Percentiles rank a stretch among this genome's conserved stretches.
Evolutionary conservation across 92 coral and sea anemone genomes (phyloP).

Genomic region (Phenganax marumi): DNA sequence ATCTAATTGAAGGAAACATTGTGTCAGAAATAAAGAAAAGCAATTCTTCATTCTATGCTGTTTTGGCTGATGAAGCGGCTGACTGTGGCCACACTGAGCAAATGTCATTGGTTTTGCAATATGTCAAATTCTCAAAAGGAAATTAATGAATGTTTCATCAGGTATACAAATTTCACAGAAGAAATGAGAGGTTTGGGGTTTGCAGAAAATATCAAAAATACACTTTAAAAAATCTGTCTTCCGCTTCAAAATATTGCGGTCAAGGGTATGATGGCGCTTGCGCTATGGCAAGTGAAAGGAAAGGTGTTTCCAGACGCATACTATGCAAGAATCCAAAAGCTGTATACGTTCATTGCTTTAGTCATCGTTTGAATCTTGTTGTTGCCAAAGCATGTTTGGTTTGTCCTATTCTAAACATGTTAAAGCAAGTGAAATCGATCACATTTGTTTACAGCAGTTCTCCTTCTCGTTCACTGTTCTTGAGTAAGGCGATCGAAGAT

Average conservation of each 20-base stretch:
- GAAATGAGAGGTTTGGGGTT: slow-evolving; percentile 10
- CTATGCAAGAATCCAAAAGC: too few relatives aligned
- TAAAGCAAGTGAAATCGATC: not conserved
- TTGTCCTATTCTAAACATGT: not conserved
- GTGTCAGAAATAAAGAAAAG: not conserved
- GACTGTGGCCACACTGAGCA: slow-evolving; percentile 11
- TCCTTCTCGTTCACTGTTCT: not conserved
- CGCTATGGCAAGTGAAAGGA: slow-evolving; percentile 2
- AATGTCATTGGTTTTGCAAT: slow-evolving; percentile 5
- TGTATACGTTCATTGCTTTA: too few relatives aligned
- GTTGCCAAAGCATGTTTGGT: slow-evolving; percentile 13
- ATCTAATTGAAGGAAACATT: slow-evolving; percentile 1
- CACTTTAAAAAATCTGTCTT: slow-evolving; percentile 11
- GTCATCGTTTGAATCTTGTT: slow-evolving; percentile 14
- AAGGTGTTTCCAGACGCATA: slow-evolving; percentile 13
- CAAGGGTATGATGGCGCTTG: slow-evolving; percentile 37
- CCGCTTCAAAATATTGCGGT: slow-evolving; percentile 18
- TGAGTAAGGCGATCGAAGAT: too few relatives aligned
- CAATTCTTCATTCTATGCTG: slow-evolving; percentile 1
- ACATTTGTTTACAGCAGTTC: not conserved
- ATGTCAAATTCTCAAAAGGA: not conserved
- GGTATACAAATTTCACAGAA: too few relatives aligned
- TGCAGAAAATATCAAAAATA: not conserved
- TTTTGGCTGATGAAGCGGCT: slow-evolving; percentile 30
- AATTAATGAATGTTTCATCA: slow-evolving; percentile 22